Percentiles rank a stretch among this genome's conserved stretches.
Conservation (phyloP, 1,140 invertebrate species). For the Drosophila yakuba region DNA sequence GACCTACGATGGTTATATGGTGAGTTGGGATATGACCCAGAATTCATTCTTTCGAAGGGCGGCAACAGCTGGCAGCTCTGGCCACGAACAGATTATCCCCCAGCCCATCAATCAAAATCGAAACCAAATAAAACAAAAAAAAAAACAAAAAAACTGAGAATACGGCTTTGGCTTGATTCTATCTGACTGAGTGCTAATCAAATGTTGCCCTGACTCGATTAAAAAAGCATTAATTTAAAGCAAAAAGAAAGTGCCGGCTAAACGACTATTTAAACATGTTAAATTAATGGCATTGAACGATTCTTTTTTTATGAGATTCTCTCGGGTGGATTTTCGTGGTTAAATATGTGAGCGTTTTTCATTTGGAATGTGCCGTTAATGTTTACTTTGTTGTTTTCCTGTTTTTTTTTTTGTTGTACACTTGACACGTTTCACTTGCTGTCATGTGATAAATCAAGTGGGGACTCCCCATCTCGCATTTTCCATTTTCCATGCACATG, state of each 20-base stretch:
- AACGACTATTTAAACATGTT: constrained; percentile 49
- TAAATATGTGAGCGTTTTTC: constrained; percentile 56
- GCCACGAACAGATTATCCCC: constrained; percentile 39
- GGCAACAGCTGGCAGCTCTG: constrained; percentile 44
- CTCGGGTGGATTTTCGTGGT: constrained; percentile 27
- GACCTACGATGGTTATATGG: constrained; percentile 97
- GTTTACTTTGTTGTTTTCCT: constrained; percentile 64
- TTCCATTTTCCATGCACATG: constrained; percentile 11
- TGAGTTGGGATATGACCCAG: constrained; percentile 83
- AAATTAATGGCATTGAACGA: constrained; percentile 17
- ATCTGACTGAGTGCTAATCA: constrained; percentile 74
- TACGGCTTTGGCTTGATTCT: constrained; percentile 21
- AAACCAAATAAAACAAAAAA: background rate
- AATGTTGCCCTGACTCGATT: constrained; percentile 69
- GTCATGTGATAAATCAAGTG: constrained; percentile 74
- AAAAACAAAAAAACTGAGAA: background rate
- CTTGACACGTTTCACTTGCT: constrained; percentile 72
- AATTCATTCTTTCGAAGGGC: constrained; percentile 30
- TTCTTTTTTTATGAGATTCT: constrained; percentile 32
- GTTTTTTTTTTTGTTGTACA: constrained; percentile 63
- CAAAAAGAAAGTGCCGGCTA: constrained; percentile 5
- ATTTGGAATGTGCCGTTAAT: constrained; percentile 63
- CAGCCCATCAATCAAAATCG: constrained; percentile 65
- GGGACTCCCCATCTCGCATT: constrained; percentile 21
- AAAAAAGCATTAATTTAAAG: constrained; percentile 70